Evolutionary conservation across 92 coral and sea anemone genomes (phyloP).

Genomic region (Meandrina meandrites): DNA sequence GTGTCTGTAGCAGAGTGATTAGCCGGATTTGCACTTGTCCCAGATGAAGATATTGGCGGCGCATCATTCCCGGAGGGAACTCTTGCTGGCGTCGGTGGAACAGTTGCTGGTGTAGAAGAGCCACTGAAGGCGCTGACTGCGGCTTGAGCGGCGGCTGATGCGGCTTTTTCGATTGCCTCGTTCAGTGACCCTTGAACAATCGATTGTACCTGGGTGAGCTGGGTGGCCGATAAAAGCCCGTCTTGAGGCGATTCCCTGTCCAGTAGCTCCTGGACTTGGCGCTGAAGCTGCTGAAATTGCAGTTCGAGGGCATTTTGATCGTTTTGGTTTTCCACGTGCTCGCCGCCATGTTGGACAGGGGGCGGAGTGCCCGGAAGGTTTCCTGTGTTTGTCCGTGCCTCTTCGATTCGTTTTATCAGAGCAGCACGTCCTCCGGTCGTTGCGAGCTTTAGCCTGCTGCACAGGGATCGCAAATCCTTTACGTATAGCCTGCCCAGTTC

Average conservation of each 20-base stretch:
- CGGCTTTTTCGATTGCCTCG: no score
- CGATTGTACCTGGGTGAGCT: constrained; percentile 14
- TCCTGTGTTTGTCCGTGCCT: no score
- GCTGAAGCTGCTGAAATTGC: no score
- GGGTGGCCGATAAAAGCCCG: not conserved
- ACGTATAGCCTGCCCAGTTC: no score
- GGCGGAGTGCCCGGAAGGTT: not conserved
- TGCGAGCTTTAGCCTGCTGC: constrained; percentile 7
- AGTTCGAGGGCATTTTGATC: not conserved
- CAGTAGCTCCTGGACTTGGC: no score
- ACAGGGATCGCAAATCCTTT: no score
- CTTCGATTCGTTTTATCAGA: constrained; percentile 21
- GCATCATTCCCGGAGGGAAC: not conserved
- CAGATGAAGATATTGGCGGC: not conserved
- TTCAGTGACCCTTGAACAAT: constrained; percentile 9
- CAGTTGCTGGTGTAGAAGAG: no score
- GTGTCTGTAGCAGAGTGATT: not conserved
- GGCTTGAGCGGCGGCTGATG: no score
- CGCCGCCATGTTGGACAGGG: not conserved
- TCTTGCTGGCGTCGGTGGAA: not conserved
- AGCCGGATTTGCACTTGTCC: not conserved
- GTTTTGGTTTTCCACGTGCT: not conserved
- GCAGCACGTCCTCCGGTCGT: constrained; percentile 11
- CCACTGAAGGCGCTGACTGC: no score
- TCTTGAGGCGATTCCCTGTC: not conserved